Evolutionary conservation across 2,113 vertebrate genomes (phyloP).

Genomic region (Nothobranchius kuhntae): DNA sequence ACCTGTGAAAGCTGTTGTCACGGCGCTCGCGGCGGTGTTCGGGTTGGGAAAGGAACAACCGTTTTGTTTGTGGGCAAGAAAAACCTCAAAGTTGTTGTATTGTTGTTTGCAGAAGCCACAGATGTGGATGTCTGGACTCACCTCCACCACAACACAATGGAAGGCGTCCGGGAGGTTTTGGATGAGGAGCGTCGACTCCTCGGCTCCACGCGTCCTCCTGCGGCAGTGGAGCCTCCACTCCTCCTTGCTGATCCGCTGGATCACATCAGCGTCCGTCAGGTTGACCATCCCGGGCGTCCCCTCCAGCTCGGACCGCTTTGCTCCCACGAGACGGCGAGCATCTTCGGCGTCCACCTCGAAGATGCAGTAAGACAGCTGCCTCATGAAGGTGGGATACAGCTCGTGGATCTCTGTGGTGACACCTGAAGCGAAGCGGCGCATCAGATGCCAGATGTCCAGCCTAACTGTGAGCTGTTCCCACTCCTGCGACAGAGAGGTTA

Average conservation of each 20-base stretch:
- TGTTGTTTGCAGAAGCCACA: slow-evolving; percentile 97
- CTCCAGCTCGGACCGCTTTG: slow-evolving; percentile 1
- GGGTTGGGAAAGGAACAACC: slow-evolving; percentile 84
- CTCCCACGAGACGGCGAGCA: not conserved
- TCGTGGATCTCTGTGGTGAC: too few relatives aligned
- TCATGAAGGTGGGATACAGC: too few relatives aligned
- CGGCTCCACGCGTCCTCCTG: not conserved
- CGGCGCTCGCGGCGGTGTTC: slow-evolving; percentile 60
- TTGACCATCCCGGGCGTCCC: slow-evolving; percentile 1
- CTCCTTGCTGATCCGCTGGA: not conserved
- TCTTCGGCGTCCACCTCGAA: not conserved
- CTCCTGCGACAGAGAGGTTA: too few relatives aligned
- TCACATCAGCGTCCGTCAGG: not conserved
- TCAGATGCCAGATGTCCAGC: too few relatives aligned
- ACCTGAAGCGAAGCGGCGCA: too few relatives aligned
- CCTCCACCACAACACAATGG: slow-evolving; percentile 86
- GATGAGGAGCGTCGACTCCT: not conserved
- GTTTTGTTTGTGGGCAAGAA: slow-evolving; percentile 92
- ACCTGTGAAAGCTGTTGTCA: slow-evolving; percentile 85
- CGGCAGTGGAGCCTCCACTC: not conserved
- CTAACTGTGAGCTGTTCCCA: too few relatives aligned
- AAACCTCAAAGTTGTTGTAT: slow-evolving; percentile 91
- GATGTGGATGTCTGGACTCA: slow-evolving; percentile 95
- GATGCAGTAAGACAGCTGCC: too few relatives aligned
- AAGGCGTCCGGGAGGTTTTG: not conserved